Evolutionary conservation across 2,113 vertebrate genomes (phyloP).

Genomic region (Ctenodactylus gundi): DNA sequence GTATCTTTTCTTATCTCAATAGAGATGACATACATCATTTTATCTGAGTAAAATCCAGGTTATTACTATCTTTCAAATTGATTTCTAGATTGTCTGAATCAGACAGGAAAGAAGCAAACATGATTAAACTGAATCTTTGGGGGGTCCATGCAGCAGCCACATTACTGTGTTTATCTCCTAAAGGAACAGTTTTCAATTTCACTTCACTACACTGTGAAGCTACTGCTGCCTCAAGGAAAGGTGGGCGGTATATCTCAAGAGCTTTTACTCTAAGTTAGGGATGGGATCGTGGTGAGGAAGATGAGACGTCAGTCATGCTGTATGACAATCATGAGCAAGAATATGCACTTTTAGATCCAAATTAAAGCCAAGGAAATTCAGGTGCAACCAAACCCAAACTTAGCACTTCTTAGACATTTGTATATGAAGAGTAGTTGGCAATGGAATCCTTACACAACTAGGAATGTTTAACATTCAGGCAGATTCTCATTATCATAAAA

Average conservation of each 20-base stretch:
- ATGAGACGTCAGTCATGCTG: background rate
- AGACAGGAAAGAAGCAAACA: background rate
- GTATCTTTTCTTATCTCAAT: conserved; percentile 29
- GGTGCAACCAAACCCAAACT: no score
- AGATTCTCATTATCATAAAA: background rate
- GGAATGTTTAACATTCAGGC: background rate
- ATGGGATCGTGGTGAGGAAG: background rate
- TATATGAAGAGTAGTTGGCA: background rate
- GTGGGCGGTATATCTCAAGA: background rate
- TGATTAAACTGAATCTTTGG: background rate
- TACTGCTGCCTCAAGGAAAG: background rate
- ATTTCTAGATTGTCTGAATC: conserved; percentile 18
- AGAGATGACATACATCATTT: conserved; percentile 1
- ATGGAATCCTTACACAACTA: background rate
- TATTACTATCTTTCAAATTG: conserved; percentile 7
- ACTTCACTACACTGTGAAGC: background rate
- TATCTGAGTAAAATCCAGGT: background rate
- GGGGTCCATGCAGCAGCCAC: background rate
- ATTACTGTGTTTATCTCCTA: background rate
- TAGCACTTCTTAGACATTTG: background rate
- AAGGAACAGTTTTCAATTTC: background rate
- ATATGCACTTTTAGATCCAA: background rate
- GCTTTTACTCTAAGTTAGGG: background rate
- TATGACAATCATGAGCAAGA: background rate
- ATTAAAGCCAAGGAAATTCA: background rate